Percentiles rank a stretch among this genome's conserved stretches.
These are phyloP conservation scores for Xiphophorus hellerii DNA, from an alignment of 2,113 vertebrate species.

Conservation along the genomic window DNA sequence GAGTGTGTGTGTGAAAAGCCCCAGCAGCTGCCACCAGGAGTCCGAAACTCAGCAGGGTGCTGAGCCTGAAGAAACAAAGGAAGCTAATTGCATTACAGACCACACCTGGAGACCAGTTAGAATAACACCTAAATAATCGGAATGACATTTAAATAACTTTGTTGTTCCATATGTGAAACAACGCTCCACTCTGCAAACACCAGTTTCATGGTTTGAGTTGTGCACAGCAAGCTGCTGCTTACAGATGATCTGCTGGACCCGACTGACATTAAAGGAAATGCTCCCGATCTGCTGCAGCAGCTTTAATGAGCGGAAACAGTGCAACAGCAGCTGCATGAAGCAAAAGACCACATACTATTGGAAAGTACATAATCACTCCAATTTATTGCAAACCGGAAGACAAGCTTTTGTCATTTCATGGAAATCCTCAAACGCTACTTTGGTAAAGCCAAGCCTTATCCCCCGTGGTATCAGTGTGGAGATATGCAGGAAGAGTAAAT, in stretches of 20 bases:
- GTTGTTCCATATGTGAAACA: slow-evolving; percentile 5
- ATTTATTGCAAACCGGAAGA: slow-evolving; percentile 61
- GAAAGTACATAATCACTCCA: slow-evolving; percentile 45
- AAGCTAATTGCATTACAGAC: slow-evolving; percentile 32
- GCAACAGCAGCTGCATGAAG: not conserved
- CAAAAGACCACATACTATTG: slow-evolving; percentile 46
- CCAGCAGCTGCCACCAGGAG: slow-evolving; percentile 62
- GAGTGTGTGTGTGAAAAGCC: slow-evolving; percentile 19
- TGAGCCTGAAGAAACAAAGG: slow-evolving; percentile 48
- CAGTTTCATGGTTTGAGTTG: not conserved
- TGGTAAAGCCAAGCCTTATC: slow-evolving; percentile 4
- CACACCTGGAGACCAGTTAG: slow-evolving; percentile 49
- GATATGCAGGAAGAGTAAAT: slow-evolving; percentile 21
- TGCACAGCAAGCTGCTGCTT: too few species aligned
- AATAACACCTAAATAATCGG: not conserved
- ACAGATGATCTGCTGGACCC: not conserved
- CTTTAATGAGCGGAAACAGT: too few species aligned
- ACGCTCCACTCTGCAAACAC: not conserved
- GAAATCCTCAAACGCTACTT: slow-evolving; percentile 23
- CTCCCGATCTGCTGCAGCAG: not conserved
- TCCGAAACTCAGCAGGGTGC: slow-evolving; percentile 45
- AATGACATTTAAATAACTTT: not conserved
- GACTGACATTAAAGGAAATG: not conserved
- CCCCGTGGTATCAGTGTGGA: slow-evolving; percentile 15
- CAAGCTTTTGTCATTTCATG: slow-evolving; percentile 35